Conservation (phyloP, 2,113 vertebrate species). For the Junco hyemalis region DNA sequence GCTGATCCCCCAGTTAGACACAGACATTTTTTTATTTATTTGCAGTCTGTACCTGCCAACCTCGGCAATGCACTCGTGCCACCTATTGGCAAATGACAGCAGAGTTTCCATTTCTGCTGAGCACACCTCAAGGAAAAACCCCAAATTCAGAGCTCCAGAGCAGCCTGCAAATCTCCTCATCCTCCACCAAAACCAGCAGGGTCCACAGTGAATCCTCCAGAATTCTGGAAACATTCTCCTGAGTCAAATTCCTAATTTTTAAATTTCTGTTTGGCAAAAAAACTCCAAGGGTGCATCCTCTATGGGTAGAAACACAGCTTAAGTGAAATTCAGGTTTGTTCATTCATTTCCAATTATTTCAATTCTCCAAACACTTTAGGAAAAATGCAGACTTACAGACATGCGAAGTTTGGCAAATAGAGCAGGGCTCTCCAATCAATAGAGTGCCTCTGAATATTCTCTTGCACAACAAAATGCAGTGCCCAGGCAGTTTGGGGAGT, state of each 20-base stretch:
- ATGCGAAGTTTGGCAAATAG: not conserved
- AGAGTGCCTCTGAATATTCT: not conserved
- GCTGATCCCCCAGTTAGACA: not conserved
- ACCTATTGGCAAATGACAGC: slow-evolving; percentile 48
- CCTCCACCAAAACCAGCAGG: not conserved
- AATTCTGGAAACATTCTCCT: not conserved
- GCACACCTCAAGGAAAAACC: not conserved
- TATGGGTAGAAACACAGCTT: accelerated
- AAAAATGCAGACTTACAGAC: not conserved
- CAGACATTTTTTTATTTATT: not conserved
- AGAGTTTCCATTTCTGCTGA: not conserved
- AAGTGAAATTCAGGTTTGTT: not conserved
- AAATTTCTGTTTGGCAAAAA: not conserved
- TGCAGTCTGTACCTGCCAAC: not conserved
- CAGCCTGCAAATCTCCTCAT: not conserved
- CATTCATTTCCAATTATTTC: not conserved
- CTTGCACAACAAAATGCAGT: not conserved
- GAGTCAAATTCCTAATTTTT: not conserved
- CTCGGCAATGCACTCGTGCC: slow-evolving; percentile 62
- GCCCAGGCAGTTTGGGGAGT: not conserved
- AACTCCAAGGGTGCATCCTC: not conserved
- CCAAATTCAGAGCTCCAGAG: not conserved
- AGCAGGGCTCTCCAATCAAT: not conserved
- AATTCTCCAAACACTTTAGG: not conserved
- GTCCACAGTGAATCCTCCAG: not conserved